These are phyloP conservation scores for Drosophila insularis DNA, from an alignment of 1,140 invertebrate species.

Conservation along the genomic window DNA sequence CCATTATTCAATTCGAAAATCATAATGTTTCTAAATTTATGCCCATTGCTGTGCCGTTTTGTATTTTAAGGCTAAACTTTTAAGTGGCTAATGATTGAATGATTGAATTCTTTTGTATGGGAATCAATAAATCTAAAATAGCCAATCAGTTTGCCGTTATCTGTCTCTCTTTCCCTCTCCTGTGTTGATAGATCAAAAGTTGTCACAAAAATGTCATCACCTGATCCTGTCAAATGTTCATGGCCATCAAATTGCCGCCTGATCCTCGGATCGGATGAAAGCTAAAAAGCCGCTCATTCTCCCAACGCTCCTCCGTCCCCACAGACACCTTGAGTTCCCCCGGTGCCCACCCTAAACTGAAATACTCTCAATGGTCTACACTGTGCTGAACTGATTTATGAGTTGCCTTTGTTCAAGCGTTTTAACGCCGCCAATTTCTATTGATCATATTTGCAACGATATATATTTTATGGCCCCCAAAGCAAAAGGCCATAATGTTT, in stretches of 20 bases:
- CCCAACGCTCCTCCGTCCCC: slow-evolving; percentile 22
- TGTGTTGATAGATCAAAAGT: slow-evolving; percentile 41
- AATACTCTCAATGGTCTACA: no score
- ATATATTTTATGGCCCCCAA: slow-evolving; percentile 54
- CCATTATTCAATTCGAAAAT: no score
- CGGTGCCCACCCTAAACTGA: neutral
- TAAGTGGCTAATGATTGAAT: no score
- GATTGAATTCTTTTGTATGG: neutral
- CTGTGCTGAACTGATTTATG: slow-evolving; percentile 45
- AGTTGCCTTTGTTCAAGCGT: slow-evolving; percentile 44
- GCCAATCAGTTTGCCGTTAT: neutral
- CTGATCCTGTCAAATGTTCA: slow-evolving; percentile 69
- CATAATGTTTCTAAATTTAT: no score
- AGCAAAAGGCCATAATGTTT: neutral
- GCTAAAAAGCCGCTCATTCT: slow-evolving; percentile 55
- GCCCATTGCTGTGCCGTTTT: no score
- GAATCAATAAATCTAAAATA: neutral
- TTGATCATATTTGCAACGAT: slow-evolving; percentile 48
- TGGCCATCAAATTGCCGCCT: slow-evolving; percentile 74
- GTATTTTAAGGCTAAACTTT: no score
- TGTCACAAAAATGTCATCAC: slow-evolving; percentile 36
- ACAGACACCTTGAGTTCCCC: slow-evolving; percentile 14
- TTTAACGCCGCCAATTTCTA: slow-evolving; percentile 78
- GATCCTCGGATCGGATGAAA: slow-evolving; percentile 60
- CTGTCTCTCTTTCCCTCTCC: neutral